phyloP scores from a whole-genome alignment of 2,797 vertebrate species.

The Microctenopoma steveboyesi region DNA sequence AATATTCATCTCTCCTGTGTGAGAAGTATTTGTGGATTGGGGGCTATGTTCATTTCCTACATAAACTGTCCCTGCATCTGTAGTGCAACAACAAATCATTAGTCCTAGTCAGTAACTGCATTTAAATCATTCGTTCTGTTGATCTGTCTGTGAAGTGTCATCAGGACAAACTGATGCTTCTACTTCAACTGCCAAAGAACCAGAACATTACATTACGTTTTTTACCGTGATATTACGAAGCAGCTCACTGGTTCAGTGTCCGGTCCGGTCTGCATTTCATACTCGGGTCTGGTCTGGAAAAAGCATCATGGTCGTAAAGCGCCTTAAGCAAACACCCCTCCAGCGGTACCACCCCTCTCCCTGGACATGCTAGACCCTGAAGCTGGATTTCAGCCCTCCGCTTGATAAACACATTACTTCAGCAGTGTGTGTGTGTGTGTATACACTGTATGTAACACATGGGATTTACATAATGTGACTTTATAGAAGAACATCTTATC shows the following conservation, averaged over 20 bases:
- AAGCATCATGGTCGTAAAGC: conserved; percentile 82
- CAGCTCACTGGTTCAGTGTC: conserved; percentile 63
- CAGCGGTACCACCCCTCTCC: conserved; percentile 64
- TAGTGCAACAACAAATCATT: conserved; percentile 6
- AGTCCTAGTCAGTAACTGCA: neutral
- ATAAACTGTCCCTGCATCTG: conserved; percentile 20
- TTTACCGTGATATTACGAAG: conserved; percentile 46
- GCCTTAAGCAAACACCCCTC: conserved; percentile 79
- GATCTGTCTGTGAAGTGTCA: neutral
- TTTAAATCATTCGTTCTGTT: neutral
- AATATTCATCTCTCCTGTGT: conserved; percentile 12
- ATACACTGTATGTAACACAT: conserved; percentile 50
- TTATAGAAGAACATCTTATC: conserved; percentile 36
- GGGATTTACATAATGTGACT: conserved; percentile 59
- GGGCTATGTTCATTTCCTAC: conserved; percentile 16
- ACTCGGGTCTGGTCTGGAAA: conserved; percentile 78
- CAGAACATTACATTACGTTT: neutral
- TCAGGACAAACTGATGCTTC: conserved; percentile 13
- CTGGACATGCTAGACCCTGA: conserved; percentile 47
- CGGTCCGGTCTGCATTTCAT: conserved; percentile 63
- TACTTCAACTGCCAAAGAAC: conserved; percentile 29
- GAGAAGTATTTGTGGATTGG: conserved; percentile 33
- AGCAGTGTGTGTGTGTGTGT: conserved; percentile 17
- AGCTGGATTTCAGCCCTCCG: conserved; percentile 45
- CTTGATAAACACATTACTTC: conserved; percentile 52